Evolutionary conservation across 2,113 vertebrate genomes (phyloP), one percentile per base, ranked within the genome.

Genomic region (Pseudopipra pipra): DNA sequence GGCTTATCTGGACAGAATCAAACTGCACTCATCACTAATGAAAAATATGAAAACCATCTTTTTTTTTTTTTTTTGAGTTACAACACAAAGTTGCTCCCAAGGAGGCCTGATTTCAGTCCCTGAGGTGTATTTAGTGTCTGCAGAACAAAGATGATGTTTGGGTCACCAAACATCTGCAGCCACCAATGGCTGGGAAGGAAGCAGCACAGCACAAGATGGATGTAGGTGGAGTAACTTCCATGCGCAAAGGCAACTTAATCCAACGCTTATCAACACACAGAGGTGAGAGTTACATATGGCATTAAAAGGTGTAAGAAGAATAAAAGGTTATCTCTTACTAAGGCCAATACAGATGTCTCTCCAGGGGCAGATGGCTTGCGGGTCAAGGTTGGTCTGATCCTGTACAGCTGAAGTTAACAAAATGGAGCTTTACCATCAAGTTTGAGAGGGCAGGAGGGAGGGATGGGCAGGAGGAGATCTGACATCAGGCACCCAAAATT

Each of bases 381-480:
- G 12, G 19, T 7, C 0, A 4, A 82, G 54, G 22, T n/a, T 79
- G 62, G 52, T 59, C 44, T 88, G 85, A 80, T 54, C 37, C 62
- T 35, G 8, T 54, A 55, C 51, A 73, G 75, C 54, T 85, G 46
- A 91, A 82, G 76, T 73, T 54, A 93, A 93, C 49, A 62, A 87
- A 73, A 31, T 87, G 39, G 39, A 79, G 49, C 54, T 89, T 91
- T 89, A 54, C 74, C 84, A 85, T 25, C 4, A 4, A 73, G 59
- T 78, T 92, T 2, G 11, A 79, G 63, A 43, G 35, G 35, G 41
- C 58, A 93, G 47, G 35, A 90, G 2, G 0, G 43, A 92, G 30
- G 22, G 30, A 58, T 0, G 8, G 41, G 56, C 37, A 91, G 66
- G 47, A 87, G 20, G 37, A 85, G 39, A 30, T 54, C 43, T 90